These are phyloP conservation scores for Agelas oroides DNA, from an alignment of 37 sponge, comb jelly and placozoan species.

Conservation along the genomic window DNA sequence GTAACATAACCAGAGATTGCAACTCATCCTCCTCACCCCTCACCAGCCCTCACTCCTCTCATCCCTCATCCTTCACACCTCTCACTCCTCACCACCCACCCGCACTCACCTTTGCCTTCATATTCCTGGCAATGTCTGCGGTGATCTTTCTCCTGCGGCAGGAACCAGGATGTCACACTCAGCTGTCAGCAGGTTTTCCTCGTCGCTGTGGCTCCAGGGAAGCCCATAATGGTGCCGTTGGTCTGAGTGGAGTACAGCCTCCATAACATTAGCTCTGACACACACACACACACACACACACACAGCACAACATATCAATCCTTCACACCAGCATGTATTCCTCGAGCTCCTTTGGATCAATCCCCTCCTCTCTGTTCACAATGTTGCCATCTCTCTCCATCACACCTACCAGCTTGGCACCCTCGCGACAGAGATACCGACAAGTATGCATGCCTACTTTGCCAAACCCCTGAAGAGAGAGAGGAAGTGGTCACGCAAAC, in stretches of 20 bases:
- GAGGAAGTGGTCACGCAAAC: background rate
- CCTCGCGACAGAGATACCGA: slow-evolving; percentile 89
- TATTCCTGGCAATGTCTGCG: slow-evolving; percentile 72
- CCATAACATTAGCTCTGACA: background rate
- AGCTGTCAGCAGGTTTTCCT: slow-evolving; percentile 85
- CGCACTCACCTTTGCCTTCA: slow-evolving; percentile 95
- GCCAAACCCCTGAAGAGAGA: slow-evolving; percentile 89
- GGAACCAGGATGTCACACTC: slow-evolving; percentile 99
- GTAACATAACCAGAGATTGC: too few species aligned
- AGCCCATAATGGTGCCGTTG: slow-evolving; percentile 86
- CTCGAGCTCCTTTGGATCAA: slow-evolving; percentile 93
- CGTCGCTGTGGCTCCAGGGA: slow-evolving; percentile 86
- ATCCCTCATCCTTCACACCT: too few species aligned
- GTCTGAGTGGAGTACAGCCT: slow-evolving; percentile 6
- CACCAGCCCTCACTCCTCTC: too few species aligned
- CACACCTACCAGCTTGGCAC: slow-evolving; percentile 93
- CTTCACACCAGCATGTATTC: slow-evolving; percentile 76
- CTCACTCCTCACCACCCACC: too few species aligned
- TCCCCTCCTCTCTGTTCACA: slow-evolving; percentile 86
- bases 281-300: background rate
- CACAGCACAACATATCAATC: too few species aligned
- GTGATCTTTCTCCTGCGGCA: slow-evolving; percentile 95
- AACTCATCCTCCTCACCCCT: too few species aligned
- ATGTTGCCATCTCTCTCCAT: slow-evolving; percentile 94
- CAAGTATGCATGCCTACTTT: slow-evolving; percentile 96